A percentile compares a stretch with the other conserved stretches of the same genome.
These are phyloP conservation scores for Gastrophryne carolinensis DNA, from an alignment of 2,797 vertebrate species.

Conservation along the genomic window DNA sequence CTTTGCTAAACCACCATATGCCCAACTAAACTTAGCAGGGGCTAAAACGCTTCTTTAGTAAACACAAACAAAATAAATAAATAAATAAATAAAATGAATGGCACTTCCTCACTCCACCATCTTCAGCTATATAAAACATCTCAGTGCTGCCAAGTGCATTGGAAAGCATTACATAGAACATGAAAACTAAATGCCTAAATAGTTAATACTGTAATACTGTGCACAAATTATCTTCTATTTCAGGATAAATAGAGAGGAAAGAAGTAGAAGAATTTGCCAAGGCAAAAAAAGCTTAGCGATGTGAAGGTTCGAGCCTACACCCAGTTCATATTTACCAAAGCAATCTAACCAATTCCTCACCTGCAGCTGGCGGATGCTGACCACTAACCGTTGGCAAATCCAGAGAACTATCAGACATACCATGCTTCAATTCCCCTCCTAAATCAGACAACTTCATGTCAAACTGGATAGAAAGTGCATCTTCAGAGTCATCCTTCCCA, in stretches of 20 bases:
- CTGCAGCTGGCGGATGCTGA: slow-evolving; percentile 96
- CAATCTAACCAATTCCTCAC: slow-evolving; percentile 99
- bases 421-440: slow-evolving; percentile 97
- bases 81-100: neutral
- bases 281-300: slow-evolving; percentile 56
- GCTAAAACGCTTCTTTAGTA: no score
- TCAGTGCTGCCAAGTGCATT: neutral
- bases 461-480: slow-evolving; percentile 94
- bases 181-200: slow-evolving; percentile 7
- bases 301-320: slow-evolving; percentile 30
- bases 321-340: slow-evolving; percentile 81
- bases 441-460: slow-evolving; percentile 98
- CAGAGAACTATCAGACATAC: slow-evolving; percentile 99
- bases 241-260: slow-evolving; percentile 6
- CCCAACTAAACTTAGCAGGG: no score
- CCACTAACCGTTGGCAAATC: slow-evolving; percentile 95
- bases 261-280: slow-evolving; percentile 57
- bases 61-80: neutral
- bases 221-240: neutral
- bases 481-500: slow-evolving; percentile 96
- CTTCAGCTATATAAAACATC: neutral
- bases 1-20: no score
- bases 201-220: slow-evolving; percentile 3
- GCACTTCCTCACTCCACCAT: neutral
- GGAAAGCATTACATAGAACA: neutral